These are phyloP conservation scores for Unio pictorum DNA, from an alignment of 2,888 invertebrate genomes.

Conservation along the genomic window DNA sequence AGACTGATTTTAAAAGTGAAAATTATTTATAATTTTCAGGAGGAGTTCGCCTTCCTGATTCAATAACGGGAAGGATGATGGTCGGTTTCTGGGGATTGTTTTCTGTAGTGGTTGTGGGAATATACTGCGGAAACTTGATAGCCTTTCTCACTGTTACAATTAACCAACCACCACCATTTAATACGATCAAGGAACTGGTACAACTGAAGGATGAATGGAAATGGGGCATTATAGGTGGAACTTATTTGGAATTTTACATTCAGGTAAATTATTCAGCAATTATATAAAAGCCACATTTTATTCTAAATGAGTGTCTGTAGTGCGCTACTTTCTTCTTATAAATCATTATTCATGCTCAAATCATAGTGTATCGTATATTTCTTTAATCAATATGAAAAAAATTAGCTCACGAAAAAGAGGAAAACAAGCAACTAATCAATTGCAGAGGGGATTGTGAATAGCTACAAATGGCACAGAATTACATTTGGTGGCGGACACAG, in stretches of 20 bases:
- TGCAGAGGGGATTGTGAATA: too few relatives aligned
- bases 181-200: constrained; percentile 41
- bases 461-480: too few relatives aligned
- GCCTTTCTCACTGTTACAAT: constrained; percentile 57
- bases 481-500: too few relatives aligned
- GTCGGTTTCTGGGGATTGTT: constrained; percentile 42
- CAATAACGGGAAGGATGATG: constrained; percentile 38
- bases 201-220: constrained; percentile 26
- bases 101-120: constrained; percentile 48
- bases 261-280: neutral
- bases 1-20: too few relatives aligned
- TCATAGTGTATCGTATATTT: too few relatives aligned
- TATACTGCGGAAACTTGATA: constrained; percentile 59
- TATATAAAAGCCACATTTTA: too few relatives aligned
- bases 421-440: too few relatives aligned
- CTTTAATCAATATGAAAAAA: too few relatives aligned
- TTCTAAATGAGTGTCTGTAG: too few relatives aligned
- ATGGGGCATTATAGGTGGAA: constrained; percentile 41
- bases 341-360: too few relatives aligned
- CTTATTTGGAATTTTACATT: constrained; percentile 12
- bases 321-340: too few relatives aligned
- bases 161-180: constrained; percentile 47
- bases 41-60: constrained; percentile 27
- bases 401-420: too few relatives aligned
- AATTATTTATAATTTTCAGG: constrained; percentile 13